Percentiles rank a stretch among this genome's conserved stretches.
Conservation (phyloP, 2,797 vertebrate species). For the Pseudomugil gertrudae region DNA sequence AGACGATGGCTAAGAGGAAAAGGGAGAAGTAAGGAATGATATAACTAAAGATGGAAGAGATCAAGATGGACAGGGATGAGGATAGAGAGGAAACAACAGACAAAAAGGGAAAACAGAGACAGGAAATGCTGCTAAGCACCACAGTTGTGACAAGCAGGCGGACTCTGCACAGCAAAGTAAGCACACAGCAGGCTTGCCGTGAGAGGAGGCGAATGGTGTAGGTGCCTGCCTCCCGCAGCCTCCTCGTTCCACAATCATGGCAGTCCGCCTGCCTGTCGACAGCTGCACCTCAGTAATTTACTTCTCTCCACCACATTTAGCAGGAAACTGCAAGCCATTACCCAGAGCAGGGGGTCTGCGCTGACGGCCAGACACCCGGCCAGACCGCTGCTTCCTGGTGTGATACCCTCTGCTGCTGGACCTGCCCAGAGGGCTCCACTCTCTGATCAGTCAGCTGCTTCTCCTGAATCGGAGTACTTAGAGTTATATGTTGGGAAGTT, state of each 20-base stretch:
- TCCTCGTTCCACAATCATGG: constrained; percentile 71
- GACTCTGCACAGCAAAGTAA: constrained; percentile 94
- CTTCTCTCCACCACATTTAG: constrained; percentile 96
- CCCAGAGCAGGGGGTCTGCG: constrained; percentile 82
- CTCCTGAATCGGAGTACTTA: constrained; percentile 5
- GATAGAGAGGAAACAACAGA: constrained; percentile 32
- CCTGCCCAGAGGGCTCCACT: constrained; percentile 53
- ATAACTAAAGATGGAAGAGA: constrained; percentile 30
- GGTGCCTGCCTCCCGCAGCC: constrained; percentile 82
- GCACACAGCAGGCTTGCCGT: constrained; percentile 89
- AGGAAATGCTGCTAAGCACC: constrained; percentile 72
- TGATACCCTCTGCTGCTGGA: constrained; percentile 73
- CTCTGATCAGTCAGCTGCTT: constrained; percentile 36
- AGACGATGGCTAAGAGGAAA: constrained; percentile 31
- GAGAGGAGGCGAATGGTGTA: constrained; percentile 85
- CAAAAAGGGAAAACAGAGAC: constrained; percentile 20
- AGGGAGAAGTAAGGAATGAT: constrained; percentile 30
- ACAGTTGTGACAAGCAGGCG: constrained; percentile 87
- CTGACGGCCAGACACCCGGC: constrained; percentile 78
- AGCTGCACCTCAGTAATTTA: constrained; percentile 93
- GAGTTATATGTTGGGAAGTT: constrained; percentile 1
- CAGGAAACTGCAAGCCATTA: constrained; percentile 90
- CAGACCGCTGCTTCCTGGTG: constrained; percentile 68
- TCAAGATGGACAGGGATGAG: constrained; percentile 16
- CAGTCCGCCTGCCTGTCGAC: constrained; percentile 82